phyloP scores from a whole-genome alignment of 1,140 invertebrate species.

The Solenopsis invicta region DNA sequence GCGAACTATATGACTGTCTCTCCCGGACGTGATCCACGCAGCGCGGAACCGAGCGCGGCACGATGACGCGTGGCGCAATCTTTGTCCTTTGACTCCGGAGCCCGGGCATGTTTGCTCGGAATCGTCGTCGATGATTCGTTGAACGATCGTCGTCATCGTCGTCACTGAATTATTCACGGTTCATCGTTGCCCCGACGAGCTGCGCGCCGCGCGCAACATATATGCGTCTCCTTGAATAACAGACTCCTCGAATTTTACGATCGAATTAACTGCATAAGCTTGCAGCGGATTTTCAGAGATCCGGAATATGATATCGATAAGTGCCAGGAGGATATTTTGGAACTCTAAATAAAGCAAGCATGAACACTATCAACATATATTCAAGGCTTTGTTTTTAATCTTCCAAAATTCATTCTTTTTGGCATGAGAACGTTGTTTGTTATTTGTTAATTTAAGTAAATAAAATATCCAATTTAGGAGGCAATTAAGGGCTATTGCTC shows the following conservation, averaged over 20 bases:
- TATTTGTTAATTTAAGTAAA: neutral
- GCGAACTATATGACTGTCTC: constrained; percentile 69
- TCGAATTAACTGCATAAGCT: neutral
- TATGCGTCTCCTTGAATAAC: neutral
- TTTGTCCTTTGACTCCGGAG: constrained; percentile 54
- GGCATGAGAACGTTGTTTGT: neutral
- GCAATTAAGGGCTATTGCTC: neutral
- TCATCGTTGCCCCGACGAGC: neutral
- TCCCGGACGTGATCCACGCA: constrained; percentile 11
- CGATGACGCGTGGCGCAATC: constrained; percentile 26
- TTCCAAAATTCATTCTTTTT: neutral
- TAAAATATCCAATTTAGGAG: neutral
- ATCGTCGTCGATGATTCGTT: constrained; percentile 17
- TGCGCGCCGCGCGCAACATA: no score
- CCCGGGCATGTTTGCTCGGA: constrained; percentile 1
- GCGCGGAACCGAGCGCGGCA: neutral
- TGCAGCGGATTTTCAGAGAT: neutral
- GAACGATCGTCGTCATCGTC: constrained; percentile 11
- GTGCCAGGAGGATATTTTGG: neutral
- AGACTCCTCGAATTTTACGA: constrained; percentile 16
- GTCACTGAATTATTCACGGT: constrained; percentile 51
- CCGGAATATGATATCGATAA: neutral
- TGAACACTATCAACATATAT: no score
- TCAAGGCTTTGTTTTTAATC: neutral
- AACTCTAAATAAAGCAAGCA: constrained; percentile 3